Conservation (phyloP, 2,797 vertebrate species). For the Nasua narica region DNA sequence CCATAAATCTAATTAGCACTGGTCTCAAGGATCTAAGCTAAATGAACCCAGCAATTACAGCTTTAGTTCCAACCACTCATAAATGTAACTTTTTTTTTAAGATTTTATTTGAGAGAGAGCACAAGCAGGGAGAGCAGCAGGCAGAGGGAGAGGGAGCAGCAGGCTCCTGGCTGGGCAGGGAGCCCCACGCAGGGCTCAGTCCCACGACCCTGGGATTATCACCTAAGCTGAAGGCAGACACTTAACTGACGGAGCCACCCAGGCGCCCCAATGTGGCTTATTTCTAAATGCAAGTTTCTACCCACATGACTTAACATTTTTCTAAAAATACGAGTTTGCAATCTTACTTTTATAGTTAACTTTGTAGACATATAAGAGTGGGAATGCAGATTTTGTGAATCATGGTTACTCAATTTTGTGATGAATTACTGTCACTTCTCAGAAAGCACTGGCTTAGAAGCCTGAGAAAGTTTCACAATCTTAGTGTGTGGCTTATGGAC, state of each 20-base stretch:
- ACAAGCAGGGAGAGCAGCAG: background rate
- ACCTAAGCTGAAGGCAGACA: background rate
- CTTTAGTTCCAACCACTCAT: background rate
- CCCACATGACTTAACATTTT: background rate
- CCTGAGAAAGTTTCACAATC: background rate
- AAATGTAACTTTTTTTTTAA: background rate
- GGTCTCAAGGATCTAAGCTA: background rate
- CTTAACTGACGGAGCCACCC: no score
- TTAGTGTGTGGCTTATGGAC: background rate
- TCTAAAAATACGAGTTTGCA: background rate
- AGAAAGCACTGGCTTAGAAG: constrained; percentile 32
- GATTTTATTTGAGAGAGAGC: background rate
- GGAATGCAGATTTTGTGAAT: constrained; percentile 44
- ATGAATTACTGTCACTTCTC: constrained; percentile 26
- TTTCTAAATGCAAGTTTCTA: constrained; percentile 30
- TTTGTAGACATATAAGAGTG: background rate
- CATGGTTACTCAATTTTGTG: constrained; percentile 39
- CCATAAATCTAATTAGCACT: background rate
- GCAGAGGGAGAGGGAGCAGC: background rate
- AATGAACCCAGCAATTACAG: background rate
- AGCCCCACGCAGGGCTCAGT: background rate
- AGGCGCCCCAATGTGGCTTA: background rate
- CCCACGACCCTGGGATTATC: background rate
- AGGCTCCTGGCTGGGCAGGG: background rate
- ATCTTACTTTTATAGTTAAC: background rate